A percentile compares a stretch with the other conserved stretches of the same genome.
These are phyloP conservation scores for Panurus biarmicus DNA, from an alignment of 2,113 vertebrate genomes.

Conservation along the genomic window DNA sequence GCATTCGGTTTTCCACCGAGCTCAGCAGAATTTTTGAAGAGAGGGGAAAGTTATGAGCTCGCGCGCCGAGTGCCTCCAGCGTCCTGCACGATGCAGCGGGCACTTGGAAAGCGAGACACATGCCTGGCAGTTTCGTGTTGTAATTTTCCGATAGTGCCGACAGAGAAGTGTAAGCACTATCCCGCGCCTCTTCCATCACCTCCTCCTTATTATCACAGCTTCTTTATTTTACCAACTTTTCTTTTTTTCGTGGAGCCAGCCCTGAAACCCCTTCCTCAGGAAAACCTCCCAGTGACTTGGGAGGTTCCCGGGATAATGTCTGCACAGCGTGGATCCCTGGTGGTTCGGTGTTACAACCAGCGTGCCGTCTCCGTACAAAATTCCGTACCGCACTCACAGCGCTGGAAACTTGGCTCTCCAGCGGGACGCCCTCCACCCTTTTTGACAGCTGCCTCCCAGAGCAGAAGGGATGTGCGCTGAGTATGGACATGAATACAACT, in stretches of 20 bases:
- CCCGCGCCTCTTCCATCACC: neutral
- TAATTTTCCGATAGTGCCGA: neutral
- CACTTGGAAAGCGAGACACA: accelerated
- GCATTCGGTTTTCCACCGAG: neutral
- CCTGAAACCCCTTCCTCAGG: neutral
- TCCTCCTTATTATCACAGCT: neutral
- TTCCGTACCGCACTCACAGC: neutral
- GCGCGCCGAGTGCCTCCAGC: neutral
- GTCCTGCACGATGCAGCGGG: neutral
- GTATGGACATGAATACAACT: neutral
- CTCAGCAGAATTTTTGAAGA: neutral
- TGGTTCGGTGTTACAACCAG: accelerated
- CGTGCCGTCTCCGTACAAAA: neutral
- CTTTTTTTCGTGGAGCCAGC: neutral
- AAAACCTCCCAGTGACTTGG: neutral
- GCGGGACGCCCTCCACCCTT: neutral
- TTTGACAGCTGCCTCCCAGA: neutral
- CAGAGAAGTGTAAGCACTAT: neutral
- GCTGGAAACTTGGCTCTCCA: neutral
- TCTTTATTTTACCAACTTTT: neutral
- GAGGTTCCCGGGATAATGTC: neutral
- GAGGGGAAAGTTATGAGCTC: accelerated
- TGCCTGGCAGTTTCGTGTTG: accelerated
- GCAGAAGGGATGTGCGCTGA: neutral
- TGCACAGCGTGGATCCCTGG: neutral